Percentiles rank a stretch among this genome's conserved stretches.
phyloP scores from a whole-genome alignment of 23 tunicate species.

The Trididemnum clinides region DNA sequence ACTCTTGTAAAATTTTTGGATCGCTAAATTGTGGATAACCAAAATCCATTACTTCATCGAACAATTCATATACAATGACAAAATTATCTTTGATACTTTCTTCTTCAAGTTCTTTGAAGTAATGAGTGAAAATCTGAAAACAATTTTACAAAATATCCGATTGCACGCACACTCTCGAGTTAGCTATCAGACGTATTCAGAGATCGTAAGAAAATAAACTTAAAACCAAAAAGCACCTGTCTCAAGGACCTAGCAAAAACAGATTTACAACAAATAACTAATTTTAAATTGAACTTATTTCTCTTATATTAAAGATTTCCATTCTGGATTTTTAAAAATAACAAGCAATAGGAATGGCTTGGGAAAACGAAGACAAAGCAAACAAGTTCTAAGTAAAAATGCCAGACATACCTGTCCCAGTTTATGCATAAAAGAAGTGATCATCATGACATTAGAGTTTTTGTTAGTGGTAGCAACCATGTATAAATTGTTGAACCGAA shows the following conservation, averaged over 20 bases:
- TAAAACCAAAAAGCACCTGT: no score
- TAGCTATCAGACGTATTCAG: no score
- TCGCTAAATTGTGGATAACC: constrained; percentile 98
- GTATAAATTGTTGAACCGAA: constrained; percentile 84
- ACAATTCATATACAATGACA: constrained; percentile 94
- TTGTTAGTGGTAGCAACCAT: constrained; percentile 96
- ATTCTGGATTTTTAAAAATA: no score
- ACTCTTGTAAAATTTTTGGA: constrained; percentile 92
- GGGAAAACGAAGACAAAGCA: neutral
- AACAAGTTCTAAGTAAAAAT: no score
- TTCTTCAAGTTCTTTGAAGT: constrained; percentile 96
- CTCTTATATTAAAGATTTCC: no score
- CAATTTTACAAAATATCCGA: no score
- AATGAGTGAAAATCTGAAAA: constrained; percentile 78
- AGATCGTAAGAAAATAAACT: no score
- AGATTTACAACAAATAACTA: no score
- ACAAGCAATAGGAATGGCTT: neutral
- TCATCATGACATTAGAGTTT: constrained; percentile 94
- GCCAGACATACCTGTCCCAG: constrained; percentile 77
- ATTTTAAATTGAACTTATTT: no score
- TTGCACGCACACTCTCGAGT: no score
- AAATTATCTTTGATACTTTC: constrained; percentile 97
- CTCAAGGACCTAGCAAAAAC: no score
- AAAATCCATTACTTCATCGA: constrained; percentile 99
- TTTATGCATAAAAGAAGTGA: constrained; percentile 92